Base-by-base conservation (phyloP, 2,888 invertebrate species). In the Tinea trinotella region DNA sequence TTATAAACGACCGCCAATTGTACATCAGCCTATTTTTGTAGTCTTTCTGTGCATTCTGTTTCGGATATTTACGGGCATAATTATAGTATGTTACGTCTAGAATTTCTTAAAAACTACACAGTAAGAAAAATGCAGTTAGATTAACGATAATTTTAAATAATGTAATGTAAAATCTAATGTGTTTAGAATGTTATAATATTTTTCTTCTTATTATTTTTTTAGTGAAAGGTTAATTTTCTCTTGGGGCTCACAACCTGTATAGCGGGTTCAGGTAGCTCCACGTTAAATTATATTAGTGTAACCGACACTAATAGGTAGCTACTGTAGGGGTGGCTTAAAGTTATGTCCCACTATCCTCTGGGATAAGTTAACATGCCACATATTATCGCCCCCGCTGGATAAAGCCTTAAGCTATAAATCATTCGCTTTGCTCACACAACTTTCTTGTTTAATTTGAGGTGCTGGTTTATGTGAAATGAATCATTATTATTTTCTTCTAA, bases 371-470 rank as follows among this genome's bases (percentile, higher is more conserved):
- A 70, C 68, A 67, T 65, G 62, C 66, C 67, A 62, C 67, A 64
- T 53, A 56, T 63, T 70, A 71, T 67, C 67, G 64, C 62, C 63
- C 76, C 70, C 70, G 63, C 58, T 68, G 76, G 74, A 65, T 66
- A 66, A 64, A 12, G 12, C 71, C 71, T 64, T 59, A 64, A 61
- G 68, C 65, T 73, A 77, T 79, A 77, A 77, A 79, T 79, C 76
- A 79, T 77, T 64, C 64, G 59, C 57, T 62, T 62, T 64, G 64
- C 62, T 61, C 62, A 64, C 65, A 67, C 66, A 76, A 76, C 73
- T 77, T 77, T 74, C 71, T 66, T 67, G 65, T 69, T 68, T 40
- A 40, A 40, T 40, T 40, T 40, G 40, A 4, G 6, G 9, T 30
- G 30, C n/a, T 30, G 63, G n/a, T 60, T 66, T 30, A 30, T n/a